Percentiles rank a stretch among this genome's conserved stretches.
Evolutionary conservation across 2,888 invertebrate species (phyloP).

Genomic region (Sturmia bella): DNA sequence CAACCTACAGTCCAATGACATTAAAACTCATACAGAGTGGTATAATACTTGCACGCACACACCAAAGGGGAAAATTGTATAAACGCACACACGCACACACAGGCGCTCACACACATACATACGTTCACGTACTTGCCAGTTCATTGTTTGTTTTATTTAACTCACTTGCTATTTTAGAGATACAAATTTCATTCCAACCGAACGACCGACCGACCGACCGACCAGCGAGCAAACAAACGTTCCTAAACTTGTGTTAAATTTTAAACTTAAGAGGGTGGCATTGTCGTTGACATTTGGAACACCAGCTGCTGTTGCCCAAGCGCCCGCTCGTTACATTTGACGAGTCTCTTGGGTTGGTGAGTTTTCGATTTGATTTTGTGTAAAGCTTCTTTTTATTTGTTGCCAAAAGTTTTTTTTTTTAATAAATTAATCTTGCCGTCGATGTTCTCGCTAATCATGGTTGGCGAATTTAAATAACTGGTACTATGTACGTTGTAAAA

Average conservation of each 20-base stretch:
- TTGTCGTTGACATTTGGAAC: conserved; percentile 29
- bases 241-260: conserved; percentile 43
- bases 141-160: conserved; percentile 5
- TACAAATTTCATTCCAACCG: background rate
- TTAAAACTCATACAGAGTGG: conserved; percentile 55
- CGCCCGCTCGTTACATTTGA: conserved; percentile 11
- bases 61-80: background rate
- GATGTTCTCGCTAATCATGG: too few relatives aligned
- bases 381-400: background rate
- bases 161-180: conserved; percentile 67
- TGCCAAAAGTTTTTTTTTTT: conserved; percentile 33
- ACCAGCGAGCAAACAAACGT: background rate
- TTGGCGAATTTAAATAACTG: too few relatives aligned
- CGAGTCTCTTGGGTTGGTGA: background rate
- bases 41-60: conserved; percentile 5
- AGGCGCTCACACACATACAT: conserved; percentile 34
- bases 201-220: background rate
- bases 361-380: conserved; percentile 2
- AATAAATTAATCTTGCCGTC: too few relatives aligned
- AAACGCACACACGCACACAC: conserved; percentile 36
- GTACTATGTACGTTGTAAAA: too few relatives aligned
- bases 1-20: conserved; percentile 77
- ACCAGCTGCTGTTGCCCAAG: background rate
- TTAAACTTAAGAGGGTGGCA: conserved; percentile 21
- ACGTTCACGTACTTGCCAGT: conserved; percentile 39